Percentiles rank a stretch among this genome's conserved stretches.
These are phyloP conservation scores for Cheilosia vulpina DNA, from an alignment of 2,888 invertebrate species.

Conservation along the genomic window DNA sequence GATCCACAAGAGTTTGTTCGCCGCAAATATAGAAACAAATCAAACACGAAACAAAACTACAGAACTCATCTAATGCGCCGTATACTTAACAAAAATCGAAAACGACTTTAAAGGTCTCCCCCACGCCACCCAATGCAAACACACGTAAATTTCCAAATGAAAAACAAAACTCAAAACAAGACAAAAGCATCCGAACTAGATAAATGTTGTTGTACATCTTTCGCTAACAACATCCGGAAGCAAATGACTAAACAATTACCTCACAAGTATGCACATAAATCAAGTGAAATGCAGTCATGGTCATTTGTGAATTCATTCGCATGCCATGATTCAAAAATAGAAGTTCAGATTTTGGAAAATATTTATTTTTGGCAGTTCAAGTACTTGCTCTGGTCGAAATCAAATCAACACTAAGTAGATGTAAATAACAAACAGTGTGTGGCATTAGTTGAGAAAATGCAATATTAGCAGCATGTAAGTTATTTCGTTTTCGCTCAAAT, in stretches of 20 bases:
- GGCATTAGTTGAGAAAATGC: background rate
- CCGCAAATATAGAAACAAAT: no score
- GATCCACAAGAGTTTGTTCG: no score
- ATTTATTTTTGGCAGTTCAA: constrained; percentile 6
- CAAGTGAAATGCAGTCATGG: constrained; percentile 1
- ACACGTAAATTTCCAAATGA: background rate
- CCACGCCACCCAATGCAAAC: background rate
- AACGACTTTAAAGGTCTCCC: background rate
- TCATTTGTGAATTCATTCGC: constrained; percentile 2
- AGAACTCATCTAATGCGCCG: no score
- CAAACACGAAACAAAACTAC: no score
- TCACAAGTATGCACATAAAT: background rate
- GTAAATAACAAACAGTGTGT: background rate
- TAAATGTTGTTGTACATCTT: background rate
- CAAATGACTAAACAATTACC: background rate
- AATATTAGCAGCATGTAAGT: background rate
- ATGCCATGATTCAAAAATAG: constrained; percentile 1
- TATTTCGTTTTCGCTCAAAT: background rate
- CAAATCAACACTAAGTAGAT: background rate
- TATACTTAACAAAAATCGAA: background rate
- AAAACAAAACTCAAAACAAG: background rate
- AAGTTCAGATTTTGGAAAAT: background rate
- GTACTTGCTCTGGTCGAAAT: background rate
- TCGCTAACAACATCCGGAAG: background rate
- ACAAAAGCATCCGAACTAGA: background rate